Percentiles rank a stretch among this genome's conserved stretches.
Conservation (phyloP, 2,113 vertebrate genomes). For the Myodes glareolus region DNA sequence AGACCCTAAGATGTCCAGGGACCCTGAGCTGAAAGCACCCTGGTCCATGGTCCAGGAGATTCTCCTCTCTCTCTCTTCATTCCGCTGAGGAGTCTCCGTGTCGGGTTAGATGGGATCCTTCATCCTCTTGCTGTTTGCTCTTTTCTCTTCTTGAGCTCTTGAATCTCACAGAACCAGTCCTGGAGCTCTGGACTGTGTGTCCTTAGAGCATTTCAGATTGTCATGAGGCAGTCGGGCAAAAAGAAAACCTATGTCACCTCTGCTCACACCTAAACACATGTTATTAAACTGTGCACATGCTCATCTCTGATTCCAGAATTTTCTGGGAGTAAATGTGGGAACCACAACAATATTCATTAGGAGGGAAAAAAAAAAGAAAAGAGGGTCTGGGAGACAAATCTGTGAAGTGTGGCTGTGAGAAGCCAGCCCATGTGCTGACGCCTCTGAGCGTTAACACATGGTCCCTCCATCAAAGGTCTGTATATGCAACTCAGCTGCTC, state of each 20-base stretch:
- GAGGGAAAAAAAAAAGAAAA: conserved; percentile 65
- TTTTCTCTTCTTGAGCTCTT: not conserved
- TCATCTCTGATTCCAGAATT: not conserved
- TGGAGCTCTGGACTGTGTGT: not conserved
- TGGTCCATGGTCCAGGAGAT: not conserved
- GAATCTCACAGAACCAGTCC: not conserved
- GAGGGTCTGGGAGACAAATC: conserved; percentile 80
- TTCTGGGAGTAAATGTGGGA: not conserved
- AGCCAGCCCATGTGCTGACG: conserved; percentile 76
- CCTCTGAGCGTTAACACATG: conserved; percentile 91
- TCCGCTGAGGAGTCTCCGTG: not conserved
- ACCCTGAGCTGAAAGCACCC: not conserved
- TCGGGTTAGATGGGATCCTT: not conserved
- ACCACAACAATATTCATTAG: conserved; percentile 4
- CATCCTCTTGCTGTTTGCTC: not conserved
- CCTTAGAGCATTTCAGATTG: not conserved
- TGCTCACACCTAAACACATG: conserved; percentile 5
- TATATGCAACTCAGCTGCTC: conserved; percentile 89
- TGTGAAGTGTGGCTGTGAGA: conserved; percentile 77
- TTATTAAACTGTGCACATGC: not conserved
- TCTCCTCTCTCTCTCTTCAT: not conserved
- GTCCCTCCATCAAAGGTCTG: conserved; percentile 87
- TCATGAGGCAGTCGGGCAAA: not conserved
- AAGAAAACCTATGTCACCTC: conserved; percentile 33
- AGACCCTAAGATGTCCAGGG: not conserved